These are phyloP conservation scores for Jacana jacana DNA, from an alignment of 2,113 vertebrate genomes.

Conservation along the genomic window DNA sequence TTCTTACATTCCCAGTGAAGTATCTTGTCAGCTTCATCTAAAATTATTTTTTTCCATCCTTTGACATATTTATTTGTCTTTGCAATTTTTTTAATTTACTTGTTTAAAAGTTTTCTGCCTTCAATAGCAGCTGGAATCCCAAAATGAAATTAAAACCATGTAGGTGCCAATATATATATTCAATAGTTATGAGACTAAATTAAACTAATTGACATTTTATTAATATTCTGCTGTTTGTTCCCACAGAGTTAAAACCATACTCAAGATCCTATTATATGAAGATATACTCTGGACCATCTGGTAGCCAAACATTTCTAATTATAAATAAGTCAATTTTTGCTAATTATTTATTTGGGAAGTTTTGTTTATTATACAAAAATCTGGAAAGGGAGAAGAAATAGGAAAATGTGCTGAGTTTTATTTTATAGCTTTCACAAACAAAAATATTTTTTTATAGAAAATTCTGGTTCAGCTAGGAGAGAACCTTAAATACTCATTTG, in stretches of 20 bases:
- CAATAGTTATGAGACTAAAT: conserved; percentile 75
- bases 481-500: neutral
- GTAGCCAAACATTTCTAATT: conserved; percentile 73
- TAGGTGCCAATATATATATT: conserved; percentile 72
- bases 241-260: conserved; percentile 67
- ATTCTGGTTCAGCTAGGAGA: neutral
- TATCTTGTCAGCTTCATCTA: conserved; percentile 3
- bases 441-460: neutral
- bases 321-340: conserved; percentile 76
- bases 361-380: conserved; percentile 64
- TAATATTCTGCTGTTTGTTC: conserved; percentile 80
- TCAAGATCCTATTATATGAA: conserved; percentile 68
- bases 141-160: conserved; percentile 75
- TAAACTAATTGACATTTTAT: conserved; percentile 85
- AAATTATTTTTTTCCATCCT: neutral
- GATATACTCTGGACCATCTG: conserved; percentile 76
- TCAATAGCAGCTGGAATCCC: conserved; percentile 43
- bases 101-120: conserved; percentile 30
- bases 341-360: conserved; percentile 69
- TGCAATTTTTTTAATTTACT: neutral
- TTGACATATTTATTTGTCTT: conserved; percentile 8
- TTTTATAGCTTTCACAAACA: conserved; percentile 7
- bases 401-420: neutral
- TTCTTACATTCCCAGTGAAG: neutral
- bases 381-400: conserved; percentile 22